Conservation (phyloP, 2,113 vertebrate genomes). For the Oryzias celebensis region DNA sequence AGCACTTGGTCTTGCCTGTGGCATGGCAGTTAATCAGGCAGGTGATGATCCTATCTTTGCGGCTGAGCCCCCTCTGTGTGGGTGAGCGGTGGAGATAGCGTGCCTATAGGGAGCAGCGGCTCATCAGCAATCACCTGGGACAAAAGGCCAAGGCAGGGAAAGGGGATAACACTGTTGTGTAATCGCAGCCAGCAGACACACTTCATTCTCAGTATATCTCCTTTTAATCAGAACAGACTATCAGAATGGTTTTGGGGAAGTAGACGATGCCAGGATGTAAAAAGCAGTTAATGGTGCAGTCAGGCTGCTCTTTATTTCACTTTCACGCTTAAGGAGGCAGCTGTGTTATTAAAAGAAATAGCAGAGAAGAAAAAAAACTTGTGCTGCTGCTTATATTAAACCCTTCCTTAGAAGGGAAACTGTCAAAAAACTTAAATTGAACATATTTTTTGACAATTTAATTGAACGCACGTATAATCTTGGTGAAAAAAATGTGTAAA, state of each 20-base stretch:
- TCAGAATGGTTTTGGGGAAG: slow-evolving; percentile 46
- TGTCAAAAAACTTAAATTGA: too few relatives aligned
- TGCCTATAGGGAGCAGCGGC: slow-evolving; percentile 25
- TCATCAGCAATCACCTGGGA: slow-evolving; percentile 54
- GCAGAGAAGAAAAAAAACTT: background rate
- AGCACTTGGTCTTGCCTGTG: slow-evolving; percentile 5
- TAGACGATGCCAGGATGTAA: slow-evolving; percentile 26
- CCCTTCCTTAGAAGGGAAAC: background rate
- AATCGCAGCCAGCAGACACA: slow-evolving; percentile 42
- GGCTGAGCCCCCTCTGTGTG: slow-evolving; percentile 9
- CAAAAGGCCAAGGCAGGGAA: slow-evolving; percentile 47
- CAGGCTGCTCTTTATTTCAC: slow-evolving; percentile 30
- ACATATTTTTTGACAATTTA: too few relatives aligned
- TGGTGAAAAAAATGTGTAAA: too few relatives aligned
- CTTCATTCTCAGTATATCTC: slow-evolving; percentile 26
- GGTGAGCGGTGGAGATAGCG: slow-evolving; percentile 30
- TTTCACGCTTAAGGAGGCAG: slow-evolving; percentile 8
- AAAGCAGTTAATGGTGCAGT: slow-evolving; percentile 19
- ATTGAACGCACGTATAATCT: too few relatives aligned
- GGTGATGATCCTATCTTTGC: slow-evolving; percentile 42
- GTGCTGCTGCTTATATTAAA: background rate
- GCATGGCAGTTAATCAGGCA: slow-evolving; percentile 13
- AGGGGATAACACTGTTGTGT: slow-evolving; percentile 43
- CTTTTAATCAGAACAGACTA: slow-evolving; percentile 32
- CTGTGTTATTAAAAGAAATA: slow-evolving; percentile 21